Evolutionary conservation across 1,140 invertebrate genomes (phyloP).

Genomic region (Drosophila pectinifera): DNA sequence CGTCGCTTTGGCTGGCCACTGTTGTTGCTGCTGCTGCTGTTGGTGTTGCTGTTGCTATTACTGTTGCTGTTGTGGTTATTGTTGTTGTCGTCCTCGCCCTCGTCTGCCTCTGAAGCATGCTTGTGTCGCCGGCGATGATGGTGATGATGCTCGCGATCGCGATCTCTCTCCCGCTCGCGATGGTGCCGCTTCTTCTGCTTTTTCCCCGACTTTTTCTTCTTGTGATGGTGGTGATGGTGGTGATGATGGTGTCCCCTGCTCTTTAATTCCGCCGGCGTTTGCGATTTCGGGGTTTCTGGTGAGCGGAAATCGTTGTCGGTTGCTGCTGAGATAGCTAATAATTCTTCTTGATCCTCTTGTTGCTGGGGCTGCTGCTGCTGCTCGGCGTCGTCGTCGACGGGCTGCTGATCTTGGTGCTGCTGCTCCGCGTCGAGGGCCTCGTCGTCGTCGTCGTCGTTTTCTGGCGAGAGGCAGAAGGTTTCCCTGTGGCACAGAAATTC

Average conservation of each 20-base stretch:
- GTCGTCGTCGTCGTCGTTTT: conserved; percentile 63
- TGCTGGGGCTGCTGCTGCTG: conserved; percentile 15
- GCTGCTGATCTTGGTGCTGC: conserved; percentile 18
- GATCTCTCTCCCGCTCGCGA: conserved; percentile 49
- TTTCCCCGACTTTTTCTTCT: conserved; percentile 80
- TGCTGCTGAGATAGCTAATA: conserved; percentile 36
- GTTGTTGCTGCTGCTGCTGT: conserved; percentile 38
- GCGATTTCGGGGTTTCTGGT: conserved; percentile 57
- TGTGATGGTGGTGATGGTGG: conserved; percentile 71
- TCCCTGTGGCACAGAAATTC: conserved; percentile 84
- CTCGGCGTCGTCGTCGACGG: conserved; percentile 6
- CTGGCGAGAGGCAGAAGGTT: conserved; percentile 82
- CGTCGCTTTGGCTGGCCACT: conserved; percentile 21
- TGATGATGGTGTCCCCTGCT: conserved; percentile 62
- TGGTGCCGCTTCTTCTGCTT: conserved; percentile 79
- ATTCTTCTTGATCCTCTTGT: conserved; percentile 34
- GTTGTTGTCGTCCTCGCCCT: conserved; percentile 47
- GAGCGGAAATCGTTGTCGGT: conserved; percentile 55
- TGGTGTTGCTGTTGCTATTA: conserved; percentile 40
- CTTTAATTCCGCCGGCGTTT: conserved; percentile 66
- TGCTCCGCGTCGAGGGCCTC: conserved; percentile 42
- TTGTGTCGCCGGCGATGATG: conserved; percentile 76
- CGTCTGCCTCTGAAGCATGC: conserved; percentile 72
- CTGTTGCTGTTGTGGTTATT: conserved; percentile 48
- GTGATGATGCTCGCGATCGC: conserved; percentile 62